These are phyloP conservation scores for Drosophila ercepeae DNA, from an alignment of 1,140 invertebrate genomes.

Conservation along the genomic window DNA sequence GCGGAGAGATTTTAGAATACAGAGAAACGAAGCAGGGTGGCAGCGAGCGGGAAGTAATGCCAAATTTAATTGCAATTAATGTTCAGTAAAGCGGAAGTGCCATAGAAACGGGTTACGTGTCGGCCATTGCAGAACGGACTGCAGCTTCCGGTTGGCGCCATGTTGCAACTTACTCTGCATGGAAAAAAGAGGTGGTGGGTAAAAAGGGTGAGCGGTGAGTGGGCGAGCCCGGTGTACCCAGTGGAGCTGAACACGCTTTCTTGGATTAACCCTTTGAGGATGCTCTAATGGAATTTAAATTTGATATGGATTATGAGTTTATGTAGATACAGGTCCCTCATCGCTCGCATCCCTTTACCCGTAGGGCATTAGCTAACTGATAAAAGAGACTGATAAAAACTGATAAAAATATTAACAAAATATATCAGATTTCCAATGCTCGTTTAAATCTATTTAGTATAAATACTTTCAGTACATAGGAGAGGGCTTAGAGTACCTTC, in stretches of 20 bases:
- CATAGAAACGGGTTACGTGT: conserved; percentile 46
- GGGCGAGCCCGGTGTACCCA: conserved; percentile 12
- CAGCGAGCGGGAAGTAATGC: conserved; percentile 38
- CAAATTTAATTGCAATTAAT: conserved; percentile 81
- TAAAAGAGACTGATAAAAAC: too few species aligned
- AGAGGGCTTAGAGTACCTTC: too few species aligned
- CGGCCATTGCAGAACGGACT: conserved; percentile 44
- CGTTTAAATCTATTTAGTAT: too few species aligned
- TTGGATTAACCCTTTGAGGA: background rate
- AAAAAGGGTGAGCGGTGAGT: background rate
- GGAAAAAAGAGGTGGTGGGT: background rate
- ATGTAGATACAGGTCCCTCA: too few species aligned
- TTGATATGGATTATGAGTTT: background rate
- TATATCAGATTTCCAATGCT: too few species aligned
- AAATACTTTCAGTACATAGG: too few species aligned
- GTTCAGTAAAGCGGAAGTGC: conserved; percentile 70
- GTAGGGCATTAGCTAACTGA: too few species aligned
- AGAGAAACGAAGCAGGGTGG: background rate
- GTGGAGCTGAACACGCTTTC: background rate
- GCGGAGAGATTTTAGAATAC: background rate
- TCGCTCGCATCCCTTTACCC: too few species aligned
- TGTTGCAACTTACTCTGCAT: conserved; percentile 27
- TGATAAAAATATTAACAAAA: too few species aligned
- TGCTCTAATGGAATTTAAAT: conserved; percentile 7
- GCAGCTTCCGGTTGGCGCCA: conserved; percentile 63